phyloP scores from a whole-genome alignment of 2,113 vertebrate genomes.

The Anolis carolinensis region DNA sequence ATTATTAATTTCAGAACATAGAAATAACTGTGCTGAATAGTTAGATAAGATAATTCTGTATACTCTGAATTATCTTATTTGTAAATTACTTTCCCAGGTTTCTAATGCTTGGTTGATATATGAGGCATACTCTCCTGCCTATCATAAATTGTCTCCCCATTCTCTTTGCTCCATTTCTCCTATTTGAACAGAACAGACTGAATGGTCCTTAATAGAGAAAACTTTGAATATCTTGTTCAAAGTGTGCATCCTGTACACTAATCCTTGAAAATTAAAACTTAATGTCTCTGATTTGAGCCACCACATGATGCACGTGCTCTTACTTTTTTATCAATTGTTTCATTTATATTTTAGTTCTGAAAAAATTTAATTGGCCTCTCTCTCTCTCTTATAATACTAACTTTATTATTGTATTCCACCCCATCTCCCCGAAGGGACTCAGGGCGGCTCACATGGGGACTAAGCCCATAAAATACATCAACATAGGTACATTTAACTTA shows the following conservation, averaged over 20 bases:
- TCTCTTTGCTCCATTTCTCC: neutral
- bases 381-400: no score
- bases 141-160: neutral
- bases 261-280: neutral
- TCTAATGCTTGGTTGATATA: neutral
- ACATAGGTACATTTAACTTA: no score
- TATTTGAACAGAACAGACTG: neutral
- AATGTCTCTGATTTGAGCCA: neutral
- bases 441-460: no score
- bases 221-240: neutral
- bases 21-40: no score
- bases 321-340: neutral
- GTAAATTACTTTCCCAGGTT: neutral
- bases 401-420: no score
- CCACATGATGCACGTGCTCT: neutral
- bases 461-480: no score
- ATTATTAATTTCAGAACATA: neutral
- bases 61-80: neutral
- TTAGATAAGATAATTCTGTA: no score
- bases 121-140: neutral
- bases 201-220: neutral
- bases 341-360: neutral
- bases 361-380: neutral
- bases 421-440: no score
- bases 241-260: neutral